Evolutionary conservation across 2,797 vertebrate genomes (phyloP), one percentile per base, ranked within the genome.

Genomic region (Tapera naevia): DNA sequence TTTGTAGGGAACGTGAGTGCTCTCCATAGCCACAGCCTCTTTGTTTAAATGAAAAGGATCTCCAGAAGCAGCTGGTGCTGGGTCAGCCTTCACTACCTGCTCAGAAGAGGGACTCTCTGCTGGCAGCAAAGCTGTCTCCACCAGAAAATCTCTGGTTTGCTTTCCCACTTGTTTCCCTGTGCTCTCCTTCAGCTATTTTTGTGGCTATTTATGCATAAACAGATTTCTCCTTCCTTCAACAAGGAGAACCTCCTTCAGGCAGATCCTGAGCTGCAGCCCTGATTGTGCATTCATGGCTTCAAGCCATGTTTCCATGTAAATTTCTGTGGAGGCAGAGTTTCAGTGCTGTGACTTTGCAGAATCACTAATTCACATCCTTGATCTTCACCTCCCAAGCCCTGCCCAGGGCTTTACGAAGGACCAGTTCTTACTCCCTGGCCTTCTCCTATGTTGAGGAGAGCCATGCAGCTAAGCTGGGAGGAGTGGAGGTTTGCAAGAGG

Each of bases 231-330:
- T 83, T 88, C 58, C 75, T 35, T 33, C 84, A 54, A 8, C 25
- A 61, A 61, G 53, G n/a, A 75, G 37, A 18, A 48, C 33, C 45
- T 85, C 71, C 74, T 24, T 46, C 0, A 6, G 74, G 48, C 56
- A 19, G 54, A 9, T 5, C 41, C 70, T 5, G 15, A 75, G 74
- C 62, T 45, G 50, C 17, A 65, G 88, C 58, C 66, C 66, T 64
- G 60, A 3, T 5, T 61, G 57, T 71, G 69, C 56, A 46, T 37
- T 90, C 83, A 1, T 1, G 35, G 62, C 53, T 21, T 67, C 58
- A 37, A 0, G 0, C 37, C 0, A 2, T 5, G 60, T 37, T 41
- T 66, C 80, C 7, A 0, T 10, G 58, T 15, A 54, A 35, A 4
- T 9, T 57, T 32, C 43, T 4, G 57, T 13, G 91, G 41, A 5